Evolutionary conservation across 2,797 vertebrate genomes (phyloP).

Genomic region (Cyprinella venusta): DNA sequence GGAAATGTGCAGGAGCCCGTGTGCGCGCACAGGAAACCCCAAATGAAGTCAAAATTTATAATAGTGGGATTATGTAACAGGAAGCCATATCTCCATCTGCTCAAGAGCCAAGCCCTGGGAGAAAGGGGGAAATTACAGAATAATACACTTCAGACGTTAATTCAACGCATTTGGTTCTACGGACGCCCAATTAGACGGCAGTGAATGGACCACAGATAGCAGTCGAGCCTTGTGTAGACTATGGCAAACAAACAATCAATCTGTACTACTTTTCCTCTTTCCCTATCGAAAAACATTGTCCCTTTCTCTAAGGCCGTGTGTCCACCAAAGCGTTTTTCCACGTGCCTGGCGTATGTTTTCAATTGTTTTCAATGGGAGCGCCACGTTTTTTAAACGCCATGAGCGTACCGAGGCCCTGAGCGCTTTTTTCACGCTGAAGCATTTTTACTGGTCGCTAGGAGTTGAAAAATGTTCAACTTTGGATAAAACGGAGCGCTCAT

Average conservation of each 20-base stretch:
- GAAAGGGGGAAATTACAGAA: constrained; percentile 74
- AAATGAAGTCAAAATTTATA: constrained; percentile 58
- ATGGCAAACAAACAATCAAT: background rate
- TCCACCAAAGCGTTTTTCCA: no score
- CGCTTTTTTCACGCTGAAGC: no score
- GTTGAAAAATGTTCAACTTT: no score
- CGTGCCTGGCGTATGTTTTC: no score
- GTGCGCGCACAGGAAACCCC: constrained; percentile 56
- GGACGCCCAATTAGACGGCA: constrained; percentile 27
- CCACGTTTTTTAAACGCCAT: no score
- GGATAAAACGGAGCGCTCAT: no score
- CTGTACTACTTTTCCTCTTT: background rate
- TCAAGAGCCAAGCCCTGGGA: constrained; percentile 65
- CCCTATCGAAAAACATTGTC: background rate
- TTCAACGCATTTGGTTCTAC: constrained; percentile 53
- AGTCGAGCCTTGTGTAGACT: constrained; percentile 2
- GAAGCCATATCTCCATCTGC: constrained; percentile 72
- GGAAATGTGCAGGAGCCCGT: constrained; percentile 54
- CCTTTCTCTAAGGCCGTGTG: constrained; percentile 19
- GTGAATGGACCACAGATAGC: constrained; percentile 14
- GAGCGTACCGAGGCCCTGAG: no score
- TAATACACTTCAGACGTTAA: constrained; percentile 71
- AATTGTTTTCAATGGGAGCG: no score
- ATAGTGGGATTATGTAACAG: constrained; percentile 62
- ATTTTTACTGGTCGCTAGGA: no score